Evolutionary conservation across 2,113 vertebrate species (phyloP), one percentile per base, ranked within the genome.

Genomic region (Dipodomys stephensi): DNA sequence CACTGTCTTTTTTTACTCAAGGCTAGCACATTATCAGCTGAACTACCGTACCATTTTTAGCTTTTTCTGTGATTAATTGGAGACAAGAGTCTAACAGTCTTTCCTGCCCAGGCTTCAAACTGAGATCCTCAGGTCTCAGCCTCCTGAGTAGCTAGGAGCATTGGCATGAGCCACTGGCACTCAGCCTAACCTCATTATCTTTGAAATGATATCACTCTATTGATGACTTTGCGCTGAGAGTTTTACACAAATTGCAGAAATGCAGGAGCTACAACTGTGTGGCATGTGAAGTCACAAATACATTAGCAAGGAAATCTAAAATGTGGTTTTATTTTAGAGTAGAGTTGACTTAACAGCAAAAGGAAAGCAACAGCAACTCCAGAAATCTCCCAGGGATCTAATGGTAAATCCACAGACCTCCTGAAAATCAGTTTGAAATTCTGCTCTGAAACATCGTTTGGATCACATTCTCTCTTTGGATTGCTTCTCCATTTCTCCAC

Each of bases 261-360:
- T 35, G 4, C 28, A 87, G 28, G 5, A 7, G 46, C 6, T 88
- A 32, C 81, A 86, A 62, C 23, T 12, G 20, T 62, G 39, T 69
- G 11, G 22, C 1, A 27, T 49, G 71, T 10, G 60, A 32, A 49
- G 25, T 73, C 53, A 44, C 4, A 69, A 87, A 85, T 64, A 83
- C 13, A 39, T 83, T 68, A 19, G 23, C n/a, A 79, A 57, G 53
- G 53, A 57, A 57, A 57, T 44, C 71, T 83, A 79, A 27, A 87
- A 28, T 86, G 71, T 23, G 6, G 60, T 93, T 73, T 83, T 93
- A 74, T 76, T 88, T 88, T 44, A 57, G 28, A 64, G 68, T 65
- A 74, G 4, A 88, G 64, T 68, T 78, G 57, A 68, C 12, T 28
- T 49, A 73, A 90, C 90, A 88, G 62, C 69, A 69, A 92, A 83